These are phyloP conservation scores for Coilia nasus DNA, from an alignment of 2,797 vertebrate species.

Conservation along the genomic window DNA sequence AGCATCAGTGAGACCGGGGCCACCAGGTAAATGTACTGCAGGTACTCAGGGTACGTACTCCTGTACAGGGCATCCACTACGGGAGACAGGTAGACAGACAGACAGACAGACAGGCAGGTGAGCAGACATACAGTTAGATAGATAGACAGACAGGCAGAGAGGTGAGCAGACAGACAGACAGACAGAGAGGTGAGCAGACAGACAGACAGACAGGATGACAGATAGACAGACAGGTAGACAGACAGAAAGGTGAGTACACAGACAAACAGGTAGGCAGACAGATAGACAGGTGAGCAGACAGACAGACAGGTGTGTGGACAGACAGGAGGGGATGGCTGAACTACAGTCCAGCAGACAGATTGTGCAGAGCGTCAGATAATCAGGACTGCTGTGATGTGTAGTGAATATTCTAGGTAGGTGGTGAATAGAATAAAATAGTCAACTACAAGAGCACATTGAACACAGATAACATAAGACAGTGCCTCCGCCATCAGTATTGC, in stretches of 20 bases:
- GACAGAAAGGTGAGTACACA: no score
- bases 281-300: no score
- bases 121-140: not conserved
- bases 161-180: not conserved
- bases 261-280: not conserved
- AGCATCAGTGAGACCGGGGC: conserved; percentile 97
- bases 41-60: conserved; percentile 90
- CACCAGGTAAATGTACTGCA: conserved; percentile 96
- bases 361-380: no score
- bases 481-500: no score
- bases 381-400: no score
- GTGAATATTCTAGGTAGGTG: no score
- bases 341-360: no score
- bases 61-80: conserved; percentile 74
- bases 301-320: no score
- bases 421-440: not conserved
- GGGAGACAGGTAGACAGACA: conserved; percentile 25
- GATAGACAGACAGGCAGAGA: not conserved
- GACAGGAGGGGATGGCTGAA: no score
- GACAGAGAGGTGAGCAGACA: not conserved
- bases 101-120: not conserved
- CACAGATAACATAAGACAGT: no score
- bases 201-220: not conserved
- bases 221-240: not conserved
- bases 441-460: no score